Conservation (phyloP, 2,888 invertebrate genomes). For the Mayetiola destructor region DNA sequence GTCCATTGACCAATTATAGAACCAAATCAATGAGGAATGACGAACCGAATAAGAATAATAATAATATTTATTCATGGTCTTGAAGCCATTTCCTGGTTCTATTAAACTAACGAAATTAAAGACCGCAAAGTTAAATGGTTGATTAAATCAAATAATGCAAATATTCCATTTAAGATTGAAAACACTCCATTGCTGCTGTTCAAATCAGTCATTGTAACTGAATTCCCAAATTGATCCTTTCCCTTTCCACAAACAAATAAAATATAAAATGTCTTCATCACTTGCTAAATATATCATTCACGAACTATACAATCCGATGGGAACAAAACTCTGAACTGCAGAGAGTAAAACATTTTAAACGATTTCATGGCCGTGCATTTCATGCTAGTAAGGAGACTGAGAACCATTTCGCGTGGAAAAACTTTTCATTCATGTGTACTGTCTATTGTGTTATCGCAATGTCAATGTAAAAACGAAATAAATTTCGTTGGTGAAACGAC, state of each 20-base stretch:
- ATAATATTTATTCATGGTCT: too few species aligned
- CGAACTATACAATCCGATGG: conserved; percentile 8
- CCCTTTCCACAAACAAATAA: neutral
- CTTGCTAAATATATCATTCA: conserved; percentile 10
- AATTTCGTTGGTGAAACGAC: conserved; percentile 13
- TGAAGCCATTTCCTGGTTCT: neutral
- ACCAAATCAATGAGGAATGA: too few species aligned
- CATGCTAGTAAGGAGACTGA: neutral
- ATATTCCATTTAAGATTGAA: neutral
- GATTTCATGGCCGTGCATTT: neutral
- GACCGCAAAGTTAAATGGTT: conserved; percentile 1
- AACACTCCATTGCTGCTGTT: too few species aligned
- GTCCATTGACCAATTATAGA: too few species aligned
- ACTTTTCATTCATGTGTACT: too few species aligned
- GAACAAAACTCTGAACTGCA: neutral
- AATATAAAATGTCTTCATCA: too few species aligned
- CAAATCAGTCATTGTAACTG: too few species aligned
- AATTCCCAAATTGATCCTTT: neutral
- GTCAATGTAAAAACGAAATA: conserved; percentile 9
- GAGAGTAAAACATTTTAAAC: neutral
- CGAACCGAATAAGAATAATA: too few species aligned
- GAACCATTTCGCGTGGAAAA: neutral
- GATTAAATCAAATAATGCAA: conserved; percentile 7
- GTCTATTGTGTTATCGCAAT: neutral
- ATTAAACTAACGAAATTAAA: conserved; percentile 5